Conservation (phyloP, 2,797 vertebrate species). For the Remorina albescens region DNA sequence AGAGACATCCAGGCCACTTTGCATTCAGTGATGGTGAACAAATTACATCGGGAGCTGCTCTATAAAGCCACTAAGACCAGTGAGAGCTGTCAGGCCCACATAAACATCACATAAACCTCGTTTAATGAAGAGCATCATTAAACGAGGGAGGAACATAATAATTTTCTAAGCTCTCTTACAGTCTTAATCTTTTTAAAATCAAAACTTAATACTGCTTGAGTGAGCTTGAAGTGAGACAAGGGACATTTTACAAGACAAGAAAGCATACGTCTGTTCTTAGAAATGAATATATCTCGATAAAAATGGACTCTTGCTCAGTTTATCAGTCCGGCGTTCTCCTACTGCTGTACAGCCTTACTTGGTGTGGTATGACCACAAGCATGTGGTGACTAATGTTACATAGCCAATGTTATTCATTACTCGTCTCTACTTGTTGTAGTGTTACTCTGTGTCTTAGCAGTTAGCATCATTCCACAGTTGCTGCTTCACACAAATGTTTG, state of each 20-base stretch:
- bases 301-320: not conserved
- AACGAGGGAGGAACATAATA: too few relatives aligned
- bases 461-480: not conserved
- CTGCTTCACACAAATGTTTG: not conserved
- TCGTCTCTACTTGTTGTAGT: not conserved
- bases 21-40: slow-evolving; percentile 50
- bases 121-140: not conserved
- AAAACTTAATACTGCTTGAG: not conserved
- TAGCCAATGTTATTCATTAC: not conserved
- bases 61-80: slow-evolving; percentile 37
- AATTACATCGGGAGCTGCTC: slow-evolving; percentile 40
- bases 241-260: not conserved
- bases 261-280: not conserved
- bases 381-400: not conserved
- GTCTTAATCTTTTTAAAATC: not conserved
- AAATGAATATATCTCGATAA: not conserved
- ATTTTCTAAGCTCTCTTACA: not conserved
- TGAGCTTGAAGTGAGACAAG: not conserved
- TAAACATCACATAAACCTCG: too few relatives aligned
- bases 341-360: not conserved
- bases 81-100: slow-evolving; percentile 26
- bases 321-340: not conserved
- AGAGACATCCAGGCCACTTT: slow-evolving; percentile 56
- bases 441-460: not conserved
- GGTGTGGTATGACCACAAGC: not conserved